Percentiles rank a stretch among this genome's conserved stretches.
These are phyloP conservation scores for Noctua janthina DNA, from an alignment of 2,888 invertebrate species.

Conservation along the genomic window DNA sequence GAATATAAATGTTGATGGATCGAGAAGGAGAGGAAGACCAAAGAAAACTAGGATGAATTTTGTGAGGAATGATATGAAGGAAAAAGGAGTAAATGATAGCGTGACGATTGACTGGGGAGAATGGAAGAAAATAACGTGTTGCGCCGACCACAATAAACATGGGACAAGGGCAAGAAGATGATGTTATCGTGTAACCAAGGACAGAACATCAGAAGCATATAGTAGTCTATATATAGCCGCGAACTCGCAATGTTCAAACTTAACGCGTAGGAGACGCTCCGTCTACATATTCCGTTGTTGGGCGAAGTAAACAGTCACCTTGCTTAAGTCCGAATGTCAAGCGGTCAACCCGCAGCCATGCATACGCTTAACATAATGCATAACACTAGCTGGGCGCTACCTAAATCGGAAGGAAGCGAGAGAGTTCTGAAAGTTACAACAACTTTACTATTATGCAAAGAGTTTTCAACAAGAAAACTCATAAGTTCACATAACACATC, in stretches of 20 bases:
- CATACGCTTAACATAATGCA: slow-evolving; percentile 60
- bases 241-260: background rate
- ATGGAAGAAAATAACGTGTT: no score
- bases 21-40: no score
- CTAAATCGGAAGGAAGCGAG: slow-evolving; percentile 58
- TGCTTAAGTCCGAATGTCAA: slow-evolving; percentile 62
- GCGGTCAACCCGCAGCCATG: slow-evolving; percentile 49
- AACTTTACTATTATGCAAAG: background rate
- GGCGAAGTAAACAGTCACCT: slow-evolving; percentile 54
- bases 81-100: no score
- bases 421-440: slow-evolving; percentile 27
- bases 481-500: background rate
- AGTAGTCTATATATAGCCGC: background rate
- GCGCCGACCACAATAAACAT: no score
- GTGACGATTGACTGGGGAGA: no score
- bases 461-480: background rate
- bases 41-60: no score
- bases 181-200: background rate
- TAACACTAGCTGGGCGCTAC: slow-evolving; percentile 25
- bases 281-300: slow-evolving; percentile 55
- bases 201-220: background rate
- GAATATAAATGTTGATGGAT: no score
- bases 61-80: no score
- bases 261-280: slow-evolving; percentile 32
- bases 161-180: no score